Base-by-base conservation (phyloP, 2,797 vertebrate genomes). In the Onychomys leucogaster region DNA sequence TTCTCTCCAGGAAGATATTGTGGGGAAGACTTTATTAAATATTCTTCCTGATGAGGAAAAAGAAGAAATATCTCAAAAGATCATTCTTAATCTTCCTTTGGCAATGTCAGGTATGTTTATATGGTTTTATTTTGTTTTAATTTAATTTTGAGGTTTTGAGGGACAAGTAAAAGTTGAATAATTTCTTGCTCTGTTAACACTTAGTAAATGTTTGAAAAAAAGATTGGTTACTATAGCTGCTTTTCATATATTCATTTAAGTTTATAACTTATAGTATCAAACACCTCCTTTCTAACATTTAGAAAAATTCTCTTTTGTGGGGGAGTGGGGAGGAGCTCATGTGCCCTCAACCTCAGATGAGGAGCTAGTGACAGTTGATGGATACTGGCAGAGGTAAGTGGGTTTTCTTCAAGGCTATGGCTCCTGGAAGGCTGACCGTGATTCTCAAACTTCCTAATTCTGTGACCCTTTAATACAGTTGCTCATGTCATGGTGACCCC, bases 1-100 rank as follows among this genome's bases (percentile, higher is more conserved):
- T 43, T 99, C 99, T 98, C 98, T 98, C 98, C 99, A 99, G 99
- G 99, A 99, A 99, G 99, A 99, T 98, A 98, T 99, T 99, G 98
- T 99, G 98, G 99, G 99, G 98, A 99, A 99, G 99, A 99, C 99
- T 98, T 99, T 99, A 98, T 98, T 99, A 97, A 99, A 99, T 98
- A 99, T 99, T 98, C 99, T 99, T 96, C 99, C 99, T 84, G 99
- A 99, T 97, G 98, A 99, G 86, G 99, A 99, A 98, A 99, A 99
- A 90, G 99, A 98, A 0, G 99, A 99, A 96, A 99, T 99, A 82
- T 99, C 99, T 98, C 99, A 99, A 98, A 99, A 99, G 96, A 99
- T 99, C 96, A 99, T 99, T 88, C 98, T 99, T 99, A 99, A 16
- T 97, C 0, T 98, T 98, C 99, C 99, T 96, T 98, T 99, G 98